A percentile compares a stretch with the other conserved stretches of the same genome.
Evolutionary conservation across 2,888 invertebrate genomes (phyloP).

Genomic region (Erebia ligea): DNA sequence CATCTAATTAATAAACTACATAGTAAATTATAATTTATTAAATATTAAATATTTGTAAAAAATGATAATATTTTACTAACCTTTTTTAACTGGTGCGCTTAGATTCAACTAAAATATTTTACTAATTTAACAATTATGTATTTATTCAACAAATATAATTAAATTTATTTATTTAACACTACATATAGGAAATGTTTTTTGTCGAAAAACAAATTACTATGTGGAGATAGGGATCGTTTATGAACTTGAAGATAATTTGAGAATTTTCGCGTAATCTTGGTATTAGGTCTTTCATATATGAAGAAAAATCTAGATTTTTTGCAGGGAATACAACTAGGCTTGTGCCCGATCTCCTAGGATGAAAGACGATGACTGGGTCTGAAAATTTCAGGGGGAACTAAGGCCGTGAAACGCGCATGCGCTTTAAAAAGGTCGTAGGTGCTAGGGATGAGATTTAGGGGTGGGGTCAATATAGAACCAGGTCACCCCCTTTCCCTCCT

Average conservation of each 20-base stretch:
- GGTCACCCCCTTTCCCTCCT: conserved; percentile 59
- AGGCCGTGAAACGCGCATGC: conserved; percentile 61
- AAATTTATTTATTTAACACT: conserved; percentile 53
- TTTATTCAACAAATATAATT: conserved; percentile 7
- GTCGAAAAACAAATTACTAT: conserved; percentile 75
- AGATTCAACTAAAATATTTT: not conserved
- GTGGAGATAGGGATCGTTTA: conserved; percentile 63
- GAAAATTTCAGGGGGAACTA: conserved; percentile 49
- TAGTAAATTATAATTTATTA: not conserved
- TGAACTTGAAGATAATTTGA: conserved; percentile 50
- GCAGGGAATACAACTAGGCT: conserved; percentile 45
- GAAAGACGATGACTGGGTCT: conserved; percentile 53
- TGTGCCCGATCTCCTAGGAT: conserved; percentile 39
- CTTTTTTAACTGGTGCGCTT: conserved; percentile 20
- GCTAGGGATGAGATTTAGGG: conserved; percentile 47
- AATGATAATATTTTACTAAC: conserved; percentile 24
- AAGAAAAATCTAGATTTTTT: conserved; percentile 43
- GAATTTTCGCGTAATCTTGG: conserved; percentile 41
- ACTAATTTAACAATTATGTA: conserved; percentile 6
- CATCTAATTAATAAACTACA: conserved; percentile 12
- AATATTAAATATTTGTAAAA: not conserved
- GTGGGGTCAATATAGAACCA: conserved; percentile 54
- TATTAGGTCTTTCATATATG: conserved; percentile 74
- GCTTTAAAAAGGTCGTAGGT: conserved; percentile 61
- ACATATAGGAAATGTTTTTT: conserved; percentile 77